These are phyloP conservation scores for Papilio aristodemus DNA, from an alignment of 1,140 invertebrate species.

Conservation along the genomic window DNA sequence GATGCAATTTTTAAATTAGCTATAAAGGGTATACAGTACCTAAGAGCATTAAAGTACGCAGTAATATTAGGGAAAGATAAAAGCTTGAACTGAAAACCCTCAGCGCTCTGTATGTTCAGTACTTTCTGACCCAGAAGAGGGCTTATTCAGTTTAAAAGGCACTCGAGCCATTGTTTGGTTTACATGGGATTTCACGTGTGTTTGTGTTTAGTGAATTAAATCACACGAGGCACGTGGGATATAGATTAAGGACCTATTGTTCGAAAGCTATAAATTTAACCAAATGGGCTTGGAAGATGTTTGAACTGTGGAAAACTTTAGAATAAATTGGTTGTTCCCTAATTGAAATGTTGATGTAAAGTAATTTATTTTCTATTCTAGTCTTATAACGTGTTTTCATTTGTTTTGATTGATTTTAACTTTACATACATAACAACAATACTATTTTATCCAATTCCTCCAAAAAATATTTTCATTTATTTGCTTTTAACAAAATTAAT, in stretches of 20 bases:
- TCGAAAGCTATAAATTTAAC: conserved; percentile 13
- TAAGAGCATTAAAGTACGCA: no score
- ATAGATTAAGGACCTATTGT: conserved; percentile 6
- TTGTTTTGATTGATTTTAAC: no score
- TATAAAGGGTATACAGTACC: no score
- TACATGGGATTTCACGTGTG: conserved; percentile 10
- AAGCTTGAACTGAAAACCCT: not conserved
- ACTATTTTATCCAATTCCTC: no score
- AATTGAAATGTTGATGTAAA: not conserved
- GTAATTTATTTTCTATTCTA: not conserved
- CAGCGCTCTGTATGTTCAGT: not conserved
- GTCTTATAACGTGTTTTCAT: not conserved
- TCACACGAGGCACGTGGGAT: conserved; percentile 11
- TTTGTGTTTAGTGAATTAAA: conserved; percentile 19
- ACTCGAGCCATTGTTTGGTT: conserved; percentile 9
- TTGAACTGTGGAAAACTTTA: not conserved
- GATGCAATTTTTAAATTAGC: no score
- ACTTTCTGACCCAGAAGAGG: not conserved
- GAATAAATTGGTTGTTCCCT: not conserved
- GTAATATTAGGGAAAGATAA: no score
- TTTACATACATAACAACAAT: no score
- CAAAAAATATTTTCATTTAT: not conserved
- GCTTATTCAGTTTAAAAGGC: conserved; percentile 20
- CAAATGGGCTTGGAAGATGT: not conserved
- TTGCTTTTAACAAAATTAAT: conserved; percentile 19